Evolutionary conservation across 2,888 invertebrate genomes (phyloP).

Genomic region (Mellilla xanthometata): DNA sequence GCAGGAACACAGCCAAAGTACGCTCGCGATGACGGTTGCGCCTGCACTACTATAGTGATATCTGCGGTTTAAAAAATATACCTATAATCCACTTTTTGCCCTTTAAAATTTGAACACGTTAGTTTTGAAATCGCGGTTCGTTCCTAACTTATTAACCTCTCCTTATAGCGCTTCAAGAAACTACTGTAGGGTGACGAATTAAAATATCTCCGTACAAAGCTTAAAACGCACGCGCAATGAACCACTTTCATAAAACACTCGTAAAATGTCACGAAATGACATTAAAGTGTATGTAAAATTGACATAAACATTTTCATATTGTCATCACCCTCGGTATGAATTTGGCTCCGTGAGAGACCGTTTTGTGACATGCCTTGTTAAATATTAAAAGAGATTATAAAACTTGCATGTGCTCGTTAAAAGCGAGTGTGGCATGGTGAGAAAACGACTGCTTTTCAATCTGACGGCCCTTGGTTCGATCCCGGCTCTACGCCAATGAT

Average conservation of each 20-base stretch:
- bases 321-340: conserved; percentile 14
- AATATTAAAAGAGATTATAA: not conserved
- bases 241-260: conserved; percentile 17
- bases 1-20: too few relatives aligned
- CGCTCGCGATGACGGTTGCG: too few relatives aligned
- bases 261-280: conserved; percentile 13
- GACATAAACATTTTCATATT: conserved; percentile 28
- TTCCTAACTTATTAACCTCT: not conserved
- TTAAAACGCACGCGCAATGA: conserved; percentile 20
- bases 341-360: conserved; percentile 8
- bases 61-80: too few relatives aligned
- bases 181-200: conserved; percentile 22
- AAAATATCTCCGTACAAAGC: conserved; percentile 5
- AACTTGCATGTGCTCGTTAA: too few relatives aligned
- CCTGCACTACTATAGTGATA: too few relatives aligned
- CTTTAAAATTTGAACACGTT: too few relatives aligned
- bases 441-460: too few relatives aligned
- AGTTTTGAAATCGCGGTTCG: not conserved
- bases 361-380: not conserved
- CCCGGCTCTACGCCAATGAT: too few relatives aligned
- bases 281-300: conserved; percentile 22
- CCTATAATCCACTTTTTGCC: too few relatives aligned
- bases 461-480: too few relatives aligned
- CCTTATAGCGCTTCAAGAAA: conserved; percentile 20
- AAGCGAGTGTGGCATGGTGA: too few relatives aligned